Conservation (phyloP, 2,888 invertebrate genomes). For the Acronicta aceris region DNA sequence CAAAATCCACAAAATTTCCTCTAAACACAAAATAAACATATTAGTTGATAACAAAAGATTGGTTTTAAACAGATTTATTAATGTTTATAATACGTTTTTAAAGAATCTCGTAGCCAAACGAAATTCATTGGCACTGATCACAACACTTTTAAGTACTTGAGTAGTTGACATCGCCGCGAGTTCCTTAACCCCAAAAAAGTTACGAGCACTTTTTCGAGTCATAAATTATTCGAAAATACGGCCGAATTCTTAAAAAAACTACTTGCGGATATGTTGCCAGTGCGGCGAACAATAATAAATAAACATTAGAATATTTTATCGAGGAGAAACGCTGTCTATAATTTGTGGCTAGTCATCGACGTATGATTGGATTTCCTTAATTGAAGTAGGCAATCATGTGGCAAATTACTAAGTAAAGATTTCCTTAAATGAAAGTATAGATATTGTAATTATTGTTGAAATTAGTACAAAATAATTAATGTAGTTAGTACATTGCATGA, state of each 20-base stretch:
- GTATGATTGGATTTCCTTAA: slow-evolving; percentile 23
- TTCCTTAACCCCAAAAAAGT: slow-evolving; percentile 25
- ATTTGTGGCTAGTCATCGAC: slow-evolving; percentile 25
- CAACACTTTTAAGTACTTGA: not conserved
- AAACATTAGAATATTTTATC: slow-evolving; percentile 24
- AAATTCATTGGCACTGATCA: slow-evolving; percentile 27
- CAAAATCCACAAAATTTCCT: no score
- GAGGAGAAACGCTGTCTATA: slow-evolving; percentile 31
- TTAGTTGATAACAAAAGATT: no score
- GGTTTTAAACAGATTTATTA: no score
- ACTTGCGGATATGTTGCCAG: slow-evolving; percentile 11
- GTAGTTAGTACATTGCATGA: no score
- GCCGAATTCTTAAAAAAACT: slow-evolving; percentile 1
- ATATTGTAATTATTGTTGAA: no score
- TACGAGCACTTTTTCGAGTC: not conserved
- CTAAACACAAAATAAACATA: no score
- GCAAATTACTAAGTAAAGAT: slow-evolving; percentile 19
- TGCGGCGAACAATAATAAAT: slow-evolving; percentile 16
- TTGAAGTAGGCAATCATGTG: slow-evolving; percentile 3
- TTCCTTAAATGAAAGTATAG: not conserved
- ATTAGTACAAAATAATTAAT: no score
- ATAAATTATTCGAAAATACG: not conserved
- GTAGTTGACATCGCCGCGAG: slow-evolving; percentile 13
- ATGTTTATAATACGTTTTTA: not conserved
- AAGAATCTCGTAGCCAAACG: slow-evolving; percentile 8